Conservation (phyloP, 2,113 vertebrate species). For the Saimiri boliviensis region DNA sequence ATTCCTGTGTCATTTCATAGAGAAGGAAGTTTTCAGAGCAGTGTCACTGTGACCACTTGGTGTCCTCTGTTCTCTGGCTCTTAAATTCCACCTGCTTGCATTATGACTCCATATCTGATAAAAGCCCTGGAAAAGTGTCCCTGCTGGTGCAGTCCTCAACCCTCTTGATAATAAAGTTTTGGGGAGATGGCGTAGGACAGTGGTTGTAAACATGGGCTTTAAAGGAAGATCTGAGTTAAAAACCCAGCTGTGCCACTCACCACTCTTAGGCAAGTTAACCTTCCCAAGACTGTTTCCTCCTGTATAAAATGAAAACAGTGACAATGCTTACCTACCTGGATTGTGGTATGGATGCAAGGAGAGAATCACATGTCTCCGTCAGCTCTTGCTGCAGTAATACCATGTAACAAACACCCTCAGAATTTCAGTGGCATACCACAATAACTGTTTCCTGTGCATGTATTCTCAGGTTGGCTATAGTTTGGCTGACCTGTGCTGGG, state of each 20-base stretch:
- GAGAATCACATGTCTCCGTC: neutral
- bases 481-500: neutral
- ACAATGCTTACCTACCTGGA: neutral
- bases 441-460: neutral
- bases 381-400: neutral
- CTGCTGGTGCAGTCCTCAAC: neutral
- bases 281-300: neutral
- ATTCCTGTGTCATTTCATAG: neutral
- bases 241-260: neutral
- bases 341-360: neutral
- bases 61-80: neutral
- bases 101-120: neutral
- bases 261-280: neutral
- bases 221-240: neutral
- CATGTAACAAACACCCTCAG: neutral
- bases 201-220: neutral
- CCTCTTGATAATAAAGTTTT: neutral
- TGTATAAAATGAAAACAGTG: neutral
- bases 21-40: neutral
- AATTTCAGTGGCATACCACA: neutral
- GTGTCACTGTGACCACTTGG: neutral
- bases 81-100: neutral
- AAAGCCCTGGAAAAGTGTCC: neutral
- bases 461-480: neutral
- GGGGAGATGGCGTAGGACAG: neutral